These are phyloP conservation scores for Heteractis magnifica DNA, from an alignment of 92 coral and sea anemone species.

Conservation along the genomic window DNA sequence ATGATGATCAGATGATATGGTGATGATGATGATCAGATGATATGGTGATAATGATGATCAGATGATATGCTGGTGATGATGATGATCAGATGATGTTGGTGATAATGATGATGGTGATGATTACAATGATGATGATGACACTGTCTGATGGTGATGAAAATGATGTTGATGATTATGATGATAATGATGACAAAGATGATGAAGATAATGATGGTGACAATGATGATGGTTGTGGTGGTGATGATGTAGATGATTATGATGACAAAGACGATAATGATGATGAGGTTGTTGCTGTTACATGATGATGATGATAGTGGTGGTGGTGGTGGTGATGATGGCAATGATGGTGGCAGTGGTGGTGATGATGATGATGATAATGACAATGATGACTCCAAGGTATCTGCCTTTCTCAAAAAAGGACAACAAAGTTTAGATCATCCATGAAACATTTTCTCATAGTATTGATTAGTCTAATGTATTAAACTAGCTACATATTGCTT, in stretches of 20 bases:
- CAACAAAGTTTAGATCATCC: too few relatives aligned
- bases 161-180: not conserved
- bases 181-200: not conserved
- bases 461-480: too few relatives aligned
- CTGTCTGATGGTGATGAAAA: too few relatives aligned
- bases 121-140: too few relatives aligned
- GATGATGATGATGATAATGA: not conserved
- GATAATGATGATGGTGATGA: too few relatives aligned
- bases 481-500: too few relatives aligned
- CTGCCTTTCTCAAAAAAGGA: not conserved
- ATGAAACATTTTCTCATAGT: too few relatives aligned
- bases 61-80: too few relatives aligned
- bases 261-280: not conserved
- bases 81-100: too few relatives aligned
- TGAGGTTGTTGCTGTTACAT: not conserved
- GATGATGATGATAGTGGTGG: not conserved
- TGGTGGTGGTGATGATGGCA: not conserved
- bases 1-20: too few relatives aligned
- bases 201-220: not conserved
- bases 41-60: too few relatives aligned
- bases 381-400: not conserved
- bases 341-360: not conserved
- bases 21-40: too few relatives aligned
- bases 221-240: not conserved
- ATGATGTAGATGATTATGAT: not conserved